Base-by-base conservation (phyloP, 2,888 invertebrate species). In the Orthosia cruda region DNA sequence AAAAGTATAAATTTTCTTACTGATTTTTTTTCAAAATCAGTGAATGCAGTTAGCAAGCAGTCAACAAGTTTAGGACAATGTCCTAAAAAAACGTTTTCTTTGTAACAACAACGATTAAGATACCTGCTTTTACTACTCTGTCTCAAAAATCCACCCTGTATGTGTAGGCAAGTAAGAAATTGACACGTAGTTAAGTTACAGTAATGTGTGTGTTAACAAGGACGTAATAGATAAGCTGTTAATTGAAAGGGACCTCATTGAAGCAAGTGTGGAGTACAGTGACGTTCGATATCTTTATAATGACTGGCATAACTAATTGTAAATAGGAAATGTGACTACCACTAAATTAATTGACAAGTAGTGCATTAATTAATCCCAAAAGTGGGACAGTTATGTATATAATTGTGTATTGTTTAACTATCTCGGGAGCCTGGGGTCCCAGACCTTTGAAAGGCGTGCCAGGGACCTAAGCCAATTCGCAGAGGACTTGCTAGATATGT, bases 161-260 rank as follows among this genome's bases (percentile, higher is more conserved):
- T 7, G 1, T 11, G 20, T 80, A n/a, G 49, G 18, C 50, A 59
- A 40, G 68, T 67, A 15, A 11, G 54, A 61, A 77, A 65, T 77
- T 73, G 71, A 77, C 81, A 68, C 59, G 61, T 83, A 71, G 88
- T 78, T 82, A 84, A 76, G 70, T 80, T 55, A 75, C 69, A 73
- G 77, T 83, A 87, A 88, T 79, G 83, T 78, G 71, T 62, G 77
- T 88, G 81, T 83, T 85, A 85, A 84, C 81, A 74, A 69, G 58
- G 67, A 84, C 59, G 72, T 63, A 32, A 80, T 74, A 75, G 85
- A 81, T 87, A 87, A 79, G 75, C 49, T n/a, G 47, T 64, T 52
- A 76, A 55, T 74, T 77, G 63, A 68, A 71, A 49, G n/a, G 54
- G 52, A 54, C 63, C 77, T 70, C 59, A 69, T n/a, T 69, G 45